Percentiles rank a stretch among this genome's conserved stretches.
Evolutionary conservation across 2,888 invertebrate species (phyloP).

Genomic region (Pachymerium ferrugineum): DNA sequence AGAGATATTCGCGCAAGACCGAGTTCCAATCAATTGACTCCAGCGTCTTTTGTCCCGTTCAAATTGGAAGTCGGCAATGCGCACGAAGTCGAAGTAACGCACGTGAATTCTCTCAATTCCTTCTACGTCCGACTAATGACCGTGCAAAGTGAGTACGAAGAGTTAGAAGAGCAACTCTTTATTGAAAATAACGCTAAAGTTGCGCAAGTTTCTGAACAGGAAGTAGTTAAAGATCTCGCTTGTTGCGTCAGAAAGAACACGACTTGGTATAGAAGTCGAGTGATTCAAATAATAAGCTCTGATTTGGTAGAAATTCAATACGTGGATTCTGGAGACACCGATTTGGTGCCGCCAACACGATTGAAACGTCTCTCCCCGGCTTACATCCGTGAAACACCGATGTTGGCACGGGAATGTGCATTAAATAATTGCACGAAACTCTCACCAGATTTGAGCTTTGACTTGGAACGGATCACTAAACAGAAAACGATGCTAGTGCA

Average conservation of each 20-base stretch:
- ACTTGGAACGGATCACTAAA: not conserved
- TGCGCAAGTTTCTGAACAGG: not conserved
- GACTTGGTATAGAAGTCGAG: not conserved
- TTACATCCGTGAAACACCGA: not conserved
- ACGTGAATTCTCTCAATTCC: not conserved
- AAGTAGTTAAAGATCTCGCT: not conserved
- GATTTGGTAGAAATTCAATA: not conserved
- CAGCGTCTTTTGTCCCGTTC: no score
- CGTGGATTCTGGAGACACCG: constrained; percentile 1
- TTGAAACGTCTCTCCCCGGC: not conserved
- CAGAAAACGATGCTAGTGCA: not conserved
- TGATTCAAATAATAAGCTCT: not conserved
- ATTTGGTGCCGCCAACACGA: not conserved
- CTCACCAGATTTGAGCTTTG: not conserved
- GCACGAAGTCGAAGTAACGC: not conserved
- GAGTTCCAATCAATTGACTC: not conserved
- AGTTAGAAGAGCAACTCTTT: not conserved
- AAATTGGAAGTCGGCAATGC: not conserved
- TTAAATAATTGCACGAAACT: not conserved
- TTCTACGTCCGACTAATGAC: not conserved
- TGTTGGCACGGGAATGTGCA: not conserved
- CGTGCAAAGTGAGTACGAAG: not conserved
- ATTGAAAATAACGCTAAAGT: not conserved
- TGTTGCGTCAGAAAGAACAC: not conserved
- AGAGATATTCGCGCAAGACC: not conserved